These are phyloP conservation scores for Lipophrys pholis DNA, from an alignment of 2,113 vertebrate genomes.

Conservation along the genomic window DNA sequence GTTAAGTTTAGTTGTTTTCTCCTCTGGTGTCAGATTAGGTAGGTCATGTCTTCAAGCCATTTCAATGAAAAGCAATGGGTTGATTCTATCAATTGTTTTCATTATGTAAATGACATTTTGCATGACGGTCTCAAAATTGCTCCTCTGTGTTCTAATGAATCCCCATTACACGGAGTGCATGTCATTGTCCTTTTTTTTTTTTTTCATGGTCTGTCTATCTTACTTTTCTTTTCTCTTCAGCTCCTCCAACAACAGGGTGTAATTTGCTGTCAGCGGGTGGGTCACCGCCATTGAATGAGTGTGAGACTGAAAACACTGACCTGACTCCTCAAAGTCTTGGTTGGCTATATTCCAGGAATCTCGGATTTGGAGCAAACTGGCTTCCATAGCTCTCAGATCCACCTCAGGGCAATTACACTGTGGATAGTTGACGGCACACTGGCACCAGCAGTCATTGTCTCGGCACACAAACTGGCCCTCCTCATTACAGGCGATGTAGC, in stretches of 20 bases:
- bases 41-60: neutral
- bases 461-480: slow-evolving; percentile 86
- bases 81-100: slow-evolving; percentile 11
- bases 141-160: slow-evolving; percentile 12
- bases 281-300: neutral
- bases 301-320: slow-evolving; percentile 63
- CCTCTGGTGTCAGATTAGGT: neutral
- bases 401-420: slow-evolving; percentile 85
- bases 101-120: neutral
- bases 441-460: slow-evolving; percentile 87
- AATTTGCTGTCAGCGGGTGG: slow-evolving; percentile 33
- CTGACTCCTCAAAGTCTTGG: slow-evolving; percentile 85
- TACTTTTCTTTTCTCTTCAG: slow-evolving; percentile 9
- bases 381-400: slow-evolving; percentile 84
- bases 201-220: neutral
- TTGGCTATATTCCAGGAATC: slow-evolving; percentile 81
- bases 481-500: slow-evolving; percentile 86
- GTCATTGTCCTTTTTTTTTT: slow-evolving; percentile 18
- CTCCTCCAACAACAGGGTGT: slow-evolving; percentile 26
- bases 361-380: slow-evolving; percentile 80
- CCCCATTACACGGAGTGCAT: slow-evolving; percentile 25
- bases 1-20: no score
- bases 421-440: slow-evolving; percentile 79
- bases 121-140: slow-evolving; percentile 1
- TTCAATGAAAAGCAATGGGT: neutral